Conservation (phyloP, 2,113 vertebrate genomes). For the Chroicocephalus ridibundus region DNA sequence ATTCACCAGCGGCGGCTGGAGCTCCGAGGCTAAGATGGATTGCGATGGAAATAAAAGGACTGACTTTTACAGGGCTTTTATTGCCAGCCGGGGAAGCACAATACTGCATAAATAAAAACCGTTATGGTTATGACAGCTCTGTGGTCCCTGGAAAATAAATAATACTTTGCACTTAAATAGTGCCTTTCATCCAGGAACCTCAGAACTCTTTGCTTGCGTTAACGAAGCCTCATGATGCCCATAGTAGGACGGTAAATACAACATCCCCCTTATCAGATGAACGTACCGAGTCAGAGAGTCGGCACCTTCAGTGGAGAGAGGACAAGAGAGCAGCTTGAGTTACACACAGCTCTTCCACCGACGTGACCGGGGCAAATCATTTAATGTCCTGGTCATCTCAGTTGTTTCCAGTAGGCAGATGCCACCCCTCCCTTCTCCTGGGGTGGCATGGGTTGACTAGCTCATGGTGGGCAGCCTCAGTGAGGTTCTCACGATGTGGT, state of each 20-base stretch:
- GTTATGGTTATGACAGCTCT: constrained; percentile 29
- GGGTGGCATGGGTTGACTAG: background rate
- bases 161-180: constrained; percentile 8
- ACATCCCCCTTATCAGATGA: background rate
- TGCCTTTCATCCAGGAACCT: constrained; percentile 3
- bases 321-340: background rate
- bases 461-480: accelerated
- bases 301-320: background rate
- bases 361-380: background rate
- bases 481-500: background rate
- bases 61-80: constrained; percentile 34
- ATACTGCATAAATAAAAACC: constrained; percentile 39
- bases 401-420: background rate
- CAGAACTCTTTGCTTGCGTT: background rate
- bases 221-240: background rate
- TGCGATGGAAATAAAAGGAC: constrained; percentile 23
- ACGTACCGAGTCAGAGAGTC: background rate
- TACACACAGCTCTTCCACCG: background rate
- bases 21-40: background rate
- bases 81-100: background rate
- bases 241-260: background rate
- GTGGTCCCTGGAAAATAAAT: constrained; percentile 60
- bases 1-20: background rate
- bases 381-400: background rate
- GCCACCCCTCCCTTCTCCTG: background rate